phyloP scores from a whole-genome alignment of 2,113 vertebrate genomes.

The Cricetomys ansorgei region DNA sequence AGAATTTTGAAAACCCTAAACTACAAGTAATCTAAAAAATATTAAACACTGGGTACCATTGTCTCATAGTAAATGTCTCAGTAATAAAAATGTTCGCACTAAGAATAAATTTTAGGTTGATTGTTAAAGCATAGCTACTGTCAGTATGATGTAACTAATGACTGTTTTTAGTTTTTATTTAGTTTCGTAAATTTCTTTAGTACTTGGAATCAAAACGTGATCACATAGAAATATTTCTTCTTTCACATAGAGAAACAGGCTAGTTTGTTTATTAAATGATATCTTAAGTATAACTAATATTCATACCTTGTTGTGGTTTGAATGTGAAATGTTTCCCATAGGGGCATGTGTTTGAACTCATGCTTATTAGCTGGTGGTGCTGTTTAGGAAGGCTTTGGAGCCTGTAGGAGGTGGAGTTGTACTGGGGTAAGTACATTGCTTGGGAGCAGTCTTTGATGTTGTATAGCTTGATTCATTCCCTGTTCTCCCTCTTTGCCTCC shows the following conservation, averaged over 20 bases:
- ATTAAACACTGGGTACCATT: neutral
- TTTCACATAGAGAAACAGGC: neutral
- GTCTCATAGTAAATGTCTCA: neutral
- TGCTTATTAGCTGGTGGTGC: too few species aligned
- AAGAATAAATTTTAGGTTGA: neutral
- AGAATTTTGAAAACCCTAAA: constrained; percentile 11
- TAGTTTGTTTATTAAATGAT: neutral
- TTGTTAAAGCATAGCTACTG: neutral
- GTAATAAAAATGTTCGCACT: neutral
- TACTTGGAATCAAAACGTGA: constrained; percentile 15
- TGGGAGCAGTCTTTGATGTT: neutral
- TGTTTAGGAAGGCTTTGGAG: too few species aligned
- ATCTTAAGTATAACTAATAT: neutral
- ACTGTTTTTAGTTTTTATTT: constrained; percentile 36
- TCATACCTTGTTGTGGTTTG: too few species aligned
- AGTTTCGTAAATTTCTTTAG: neutral
- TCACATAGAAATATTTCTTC: neutral
- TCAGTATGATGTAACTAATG: neutral
- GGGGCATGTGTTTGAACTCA: neutral
- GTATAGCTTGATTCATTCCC: neutral
- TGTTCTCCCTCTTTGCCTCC: neutral
- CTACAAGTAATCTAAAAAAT: constrained; percentile 2
- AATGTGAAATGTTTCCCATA: neutral
- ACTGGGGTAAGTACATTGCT: neutral
- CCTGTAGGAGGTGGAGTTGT: neutral